Conservation (phyloP, 1,140 invertebrate species). For the Hycleus phaleratus region DNA sequence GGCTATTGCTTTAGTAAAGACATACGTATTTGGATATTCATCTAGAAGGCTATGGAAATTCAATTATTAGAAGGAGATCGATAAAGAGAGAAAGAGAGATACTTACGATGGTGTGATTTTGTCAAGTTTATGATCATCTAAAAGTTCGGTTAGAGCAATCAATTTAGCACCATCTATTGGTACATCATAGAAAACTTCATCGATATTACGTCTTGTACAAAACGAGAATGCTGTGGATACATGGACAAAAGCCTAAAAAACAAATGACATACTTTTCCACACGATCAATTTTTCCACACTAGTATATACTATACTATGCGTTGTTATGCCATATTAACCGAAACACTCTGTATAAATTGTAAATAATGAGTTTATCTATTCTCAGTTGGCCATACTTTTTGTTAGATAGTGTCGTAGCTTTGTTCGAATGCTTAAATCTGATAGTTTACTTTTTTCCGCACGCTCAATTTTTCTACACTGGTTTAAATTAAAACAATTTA, state of each 20-base stretch:
- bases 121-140: conserved; percentile 38
- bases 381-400: no score
- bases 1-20: conserved; percentile 73
- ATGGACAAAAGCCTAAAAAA: conserved; percentile 10
- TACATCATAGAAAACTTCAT: conserved; percentile 46
- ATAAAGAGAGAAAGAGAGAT: background rate
- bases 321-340: no score
- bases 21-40: conserved; percentile 74
- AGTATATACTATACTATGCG: no score
- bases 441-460: no score
- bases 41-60: conserved; percentile 18
- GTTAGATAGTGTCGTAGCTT: no score
- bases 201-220: conserved; percentile 45
- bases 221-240: conserved; percentile 58
- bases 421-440: no score
- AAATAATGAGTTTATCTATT: no score
- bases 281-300: no score
- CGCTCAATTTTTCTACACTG: no score
- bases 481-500: no score
- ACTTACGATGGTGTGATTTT: conserved; percentile 41
- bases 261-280: no score
- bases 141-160: conserved; percentile 35
- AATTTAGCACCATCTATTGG: conserved; percentile 42
- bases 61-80: conserved; percentile 7
- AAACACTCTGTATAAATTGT: no score